Conservation (phyloP, 2,113 vertebrate species). For the Peromyscus californicus region DNA sequence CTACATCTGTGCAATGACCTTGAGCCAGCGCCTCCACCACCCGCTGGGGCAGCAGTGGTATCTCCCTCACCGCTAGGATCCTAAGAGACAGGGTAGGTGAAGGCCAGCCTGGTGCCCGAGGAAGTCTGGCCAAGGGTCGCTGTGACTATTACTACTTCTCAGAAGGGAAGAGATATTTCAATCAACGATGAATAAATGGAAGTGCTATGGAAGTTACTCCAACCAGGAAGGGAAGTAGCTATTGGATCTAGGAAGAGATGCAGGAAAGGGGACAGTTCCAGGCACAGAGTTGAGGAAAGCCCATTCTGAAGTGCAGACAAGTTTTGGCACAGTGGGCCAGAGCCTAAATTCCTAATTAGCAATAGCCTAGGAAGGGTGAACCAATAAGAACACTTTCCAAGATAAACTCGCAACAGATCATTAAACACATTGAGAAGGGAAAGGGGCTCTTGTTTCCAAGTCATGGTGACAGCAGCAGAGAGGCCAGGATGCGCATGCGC, state of each 20-base stretch:
- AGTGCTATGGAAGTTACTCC: neutral
- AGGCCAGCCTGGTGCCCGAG: neutral
- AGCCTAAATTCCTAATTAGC: conserved; percentile 38
- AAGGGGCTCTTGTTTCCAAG: neutral
- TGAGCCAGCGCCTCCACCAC: neutral
- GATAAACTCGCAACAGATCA: conserved; percentile 33
- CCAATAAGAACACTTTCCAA: neutral
- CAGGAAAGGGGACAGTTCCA: too few relatives aligned
- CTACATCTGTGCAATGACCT: neutral
- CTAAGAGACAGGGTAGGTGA: neutral
- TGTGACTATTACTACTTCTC: neutral
- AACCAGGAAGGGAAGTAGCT: neutral
- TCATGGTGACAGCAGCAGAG: neutral
- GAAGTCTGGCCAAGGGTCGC: neutral
- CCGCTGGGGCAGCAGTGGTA: neutral
- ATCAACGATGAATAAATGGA: neutral
- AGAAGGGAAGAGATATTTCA: neutral
- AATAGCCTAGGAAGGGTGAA: neutral
- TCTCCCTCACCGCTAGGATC: neutral
- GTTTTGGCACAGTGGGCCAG: neutral
- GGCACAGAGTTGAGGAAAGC: neutral
- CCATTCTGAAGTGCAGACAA: neutral
- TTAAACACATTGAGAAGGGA: neutral
- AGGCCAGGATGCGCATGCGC: neutral
- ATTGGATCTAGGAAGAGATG: neutral